A percentile compares a stretch with the other conserved stretches of the same genome.
Evolutionary conservation across 2,888 invertebrate genomes (phyloP).

Genomic region (Polietes domitor): DNA sequence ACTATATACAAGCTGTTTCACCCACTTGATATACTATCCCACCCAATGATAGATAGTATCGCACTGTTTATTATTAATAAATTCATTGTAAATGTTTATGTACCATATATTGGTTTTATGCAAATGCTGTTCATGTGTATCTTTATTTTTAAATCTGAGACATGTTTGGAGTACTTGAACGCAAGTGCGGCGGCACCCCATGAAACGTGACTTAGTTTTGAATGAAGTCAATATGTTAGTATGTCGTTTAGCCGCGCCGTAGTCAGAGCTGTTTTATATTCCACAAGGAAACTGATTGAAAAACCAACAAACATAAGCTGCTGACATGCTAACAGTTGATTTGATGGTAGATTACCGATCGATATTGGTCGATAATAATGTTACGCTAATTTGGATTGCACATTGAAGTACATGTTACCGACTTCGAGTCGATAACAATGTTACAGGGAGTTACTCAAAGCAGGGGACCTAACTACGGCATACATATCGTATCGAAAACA

Average conservation of each 20-base stretch:
- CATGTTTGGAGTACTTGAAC: neutral
- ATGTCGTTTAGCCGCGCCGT: neutral
- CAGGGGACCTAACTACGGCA: no score
- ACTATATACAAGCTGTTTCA: neutral
- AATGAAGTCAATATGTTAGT: neutral
- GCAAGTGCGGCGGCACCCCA: neutral
- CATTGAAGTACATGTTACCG: no score
- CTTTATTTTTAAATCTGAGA: neutral
- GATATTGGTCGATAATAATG: neutral
- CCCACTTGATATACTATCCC: neutral
- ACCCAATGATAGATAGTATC: neutral
- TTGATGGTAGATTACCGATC: neutral
- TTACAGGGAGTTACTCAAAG: no score
- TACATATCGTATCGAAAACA: no score
- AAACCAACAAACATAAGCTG: neutral
- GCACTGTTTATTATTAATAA: neutral
- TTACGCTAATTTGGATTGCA: no score
- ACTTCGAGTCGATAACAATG: neutral
- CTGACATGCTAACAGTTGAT: neutral
- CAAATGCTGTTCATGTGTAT: neutral
- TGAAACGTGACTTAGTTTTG: constrained; percentile 5
- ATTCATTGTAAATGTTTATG: neutral
- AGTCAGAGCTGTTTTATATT: neutral
- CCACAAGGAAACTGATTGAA: neutral
- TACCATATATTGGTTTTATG: neutral